phyloP scores from a whole-genome alignment of 2,888 invertebrate species.

The Himalopsyche tibetana region DNA sequence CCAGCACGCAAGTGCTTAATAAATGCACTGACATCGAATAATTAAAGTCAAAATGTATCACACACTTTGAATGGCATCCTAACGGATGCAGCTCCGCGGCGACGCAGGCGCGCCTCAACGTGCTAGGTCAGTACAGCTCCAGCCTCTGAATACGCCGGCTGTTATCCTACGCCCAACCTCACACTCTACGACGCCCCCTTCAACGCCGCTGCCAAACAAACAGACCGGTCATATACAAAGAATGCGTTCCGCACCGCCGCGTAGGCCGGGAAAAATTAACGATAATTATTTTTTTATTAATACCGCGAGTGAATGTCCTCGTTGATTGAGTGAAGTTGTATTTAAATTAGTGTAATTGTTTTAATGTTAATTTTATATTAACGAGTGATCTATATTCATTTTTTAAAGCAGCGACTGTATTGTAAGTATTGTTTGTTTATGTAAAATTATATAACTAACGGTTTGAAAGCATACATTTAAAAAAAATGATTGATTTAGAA shows the following conservation, averaged over 20 bases:
- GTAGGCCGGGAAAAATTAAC: background rate
- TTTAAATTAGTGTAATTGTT: background rate
- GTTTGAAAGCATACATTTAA: too few species aligned
- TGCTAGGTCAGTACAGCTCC: background rate
- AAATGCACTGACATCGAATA: background rate
- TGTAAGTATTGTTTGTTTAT: too few species aligned
- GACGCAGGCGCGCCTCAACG: conserved; percentile 18
- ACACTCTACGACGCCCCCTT: background rate
- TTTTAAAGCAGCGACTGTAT: too few species aligned
- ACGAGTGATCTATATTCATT: too few species aligned
- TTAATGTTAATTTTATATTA: too few species aligned
- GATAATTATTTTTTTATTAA: background rate
- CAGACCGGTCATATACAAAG: conserved; percentile 7
- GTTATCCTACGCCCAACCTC: background rate
- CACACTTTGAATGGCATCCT: background rate
- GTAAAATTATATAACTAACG: too few species aligned
- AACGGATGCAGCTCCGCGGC: background rate
- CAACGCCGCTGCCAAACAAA: background rate
- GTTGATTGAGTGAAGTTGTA: conserved; percentile 8
- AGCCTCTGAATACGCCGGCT: background rate
- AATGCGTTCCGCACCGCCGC: background rate
- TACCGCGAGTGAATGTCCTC: background rate
- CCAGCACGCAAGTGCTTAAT: background rate
- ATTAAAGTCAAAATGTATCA: background rate
- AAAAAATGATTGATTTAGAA: too few species aligned